phyloP scores from a whole-genome alignment of 2,797 vertebrate genomes.

The Psittacula echo region DNA sequence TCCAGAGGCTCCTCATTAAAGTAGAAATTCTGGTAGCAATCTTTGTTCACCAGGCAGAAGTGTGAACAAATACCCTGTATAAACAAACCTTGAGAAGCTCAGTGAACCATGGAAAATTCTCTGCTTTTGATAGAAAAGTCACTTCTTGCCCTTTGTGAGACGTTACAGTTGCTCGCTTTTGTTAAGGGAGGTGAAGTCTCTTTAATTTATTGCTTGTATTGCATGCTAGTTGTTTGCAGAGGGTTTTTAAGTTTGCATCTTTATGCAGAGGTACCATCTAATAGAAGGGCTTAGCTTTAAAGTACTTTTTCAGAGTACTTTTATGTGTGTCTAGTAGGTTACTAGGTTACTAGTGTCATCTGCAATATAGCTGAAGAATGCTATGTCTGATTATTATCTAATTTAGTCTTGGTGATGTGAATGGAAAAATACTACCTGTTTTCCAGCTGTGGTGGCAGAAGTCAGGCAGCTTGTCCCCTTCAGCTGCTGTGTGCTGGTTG shows the following conservation, averaged over 20 bases:
- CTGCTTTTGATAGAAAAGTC: not conserved
- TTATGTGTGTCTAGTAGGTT: not conserved
- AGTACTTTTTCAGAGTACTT: not conserved
- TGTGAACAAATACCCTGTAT: not conserved
- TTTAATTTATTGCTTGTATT: not conserved
- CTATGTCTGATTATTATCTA: not conserved
- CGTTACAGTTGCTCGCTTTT: not conserved
- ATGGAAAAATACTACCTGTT: not conserved
- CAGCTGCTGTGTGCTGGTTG: not conserved
- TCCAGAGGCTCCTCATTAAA: not conserved
- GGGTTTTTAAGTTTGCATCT: not conserved
- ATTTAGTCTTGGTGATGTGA: not conserved
- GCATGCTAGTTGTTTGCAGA: not conserved
- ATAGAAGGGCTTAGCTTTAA: not conserved
- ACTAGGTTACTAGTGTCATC: not conserved
- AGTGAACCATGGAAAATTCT: not conserved
- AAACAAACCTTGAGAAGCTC: not conserved
- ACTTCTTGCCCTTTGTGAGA: not conserved
- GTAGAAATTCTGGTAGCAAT: not conserved
- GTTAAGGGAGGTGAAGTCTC: not conserved
- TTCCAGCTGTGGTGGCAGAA: not conserved
- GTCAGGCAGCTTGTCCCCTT: not conserved
- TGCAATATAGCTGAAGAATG: not conserved
- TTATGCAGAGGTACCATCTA: not conserved
- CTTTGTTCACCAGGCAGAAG: not conserved